Conservation (phyloP, 2,888 invertebrate species). For the Callyntrura guangdongensis region DNA sequence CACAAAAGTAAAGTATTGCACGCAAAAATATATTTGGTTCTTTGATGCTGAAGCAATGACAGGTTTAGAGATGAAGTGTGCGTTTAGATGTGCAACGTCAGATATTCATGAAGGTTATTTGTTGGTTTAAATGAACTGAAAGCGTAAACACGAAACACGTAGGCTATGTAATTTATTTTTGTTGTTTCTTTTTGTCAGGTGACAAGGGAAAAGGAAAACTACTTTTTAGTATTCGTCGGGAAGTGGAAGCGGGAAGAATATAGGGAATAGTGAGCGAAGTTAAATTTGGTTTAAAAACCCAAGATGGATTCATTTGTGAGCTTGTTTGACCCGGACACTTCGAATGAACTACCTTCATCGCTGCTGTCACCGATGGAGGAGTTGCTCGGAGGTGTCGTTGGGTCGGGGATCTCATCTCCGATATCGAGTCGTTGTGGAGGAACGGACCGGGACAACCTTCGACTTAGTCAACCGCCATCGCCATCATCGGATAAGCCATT, state of each 20-base stretch:
- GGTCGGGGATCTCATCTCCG: conserved; percentile 85
- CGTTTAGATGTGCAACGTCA: conserved; percentile 5
- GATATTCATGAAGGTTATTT: neutral
- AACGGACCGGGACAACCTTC: neutral
- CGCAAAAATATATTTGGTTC: neutral
- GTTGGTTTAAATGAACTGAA: neutral
- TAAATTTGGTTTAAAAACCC: neutral
- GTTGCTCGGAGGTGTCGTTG: conserved; percentile 85
- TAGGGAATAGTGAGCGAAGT: neutral
- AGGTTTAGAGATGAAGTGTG: neutral
- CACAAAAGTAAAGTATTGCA: neutral
- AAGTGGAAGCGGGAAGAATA: conserved; percentile 2
- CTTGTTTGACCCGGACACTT: conserved; percentile 91
- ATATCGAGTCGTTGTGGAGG: conserved; percentile 80
- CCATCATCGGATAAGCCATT: conserved; percentile 43
- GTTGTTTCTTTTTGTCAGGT: conserved; percentile 21
- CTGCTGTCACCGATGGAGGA: conserved; percentile 51
- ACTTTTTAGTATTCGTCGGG: neutral
- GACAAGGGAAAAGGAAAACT: neutral
- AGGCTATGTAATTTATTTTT: neutral
- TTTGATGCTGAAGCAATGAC: neutral
- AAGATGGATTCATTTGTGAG: conserved; percentile 94
- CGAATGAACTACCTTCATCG: conserved; percentile 85
- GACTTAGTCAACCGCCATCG: neutral
- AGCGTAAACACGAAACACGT: neutral